Evolutionary conservation across 1,140 invertebrate species (phyloP), one percentile per base, ranked within the genome.

Genomic region (Scylla paramamosain): DNA sequence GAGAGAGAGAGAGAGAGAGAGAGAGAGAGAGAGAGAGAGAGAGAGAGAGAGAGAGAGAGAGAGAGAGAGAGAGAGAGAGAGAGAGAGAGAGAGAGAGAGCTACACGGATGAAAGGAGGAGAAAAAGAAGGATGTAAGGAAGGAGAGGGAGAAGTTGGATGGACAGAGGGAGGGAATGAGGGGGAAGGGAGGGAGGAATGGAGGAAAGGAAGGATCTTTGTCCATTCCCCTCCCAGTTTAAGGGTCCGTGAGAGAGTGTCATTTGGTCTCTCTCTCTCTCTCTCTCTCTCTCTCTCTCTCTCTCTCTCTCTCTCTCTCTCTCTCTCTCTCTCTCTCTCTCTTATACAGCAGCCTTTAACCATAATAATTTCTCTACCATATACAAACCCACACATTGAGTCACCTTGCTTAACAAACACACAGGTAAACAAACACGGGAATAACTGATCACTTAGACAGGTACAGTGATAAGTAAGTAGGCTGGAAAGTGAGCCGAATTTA

Each of bases 211-310:
- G 25, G 67, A n/a, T 77, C 67, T 77, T 20, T n/a, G 20, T 77
- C n/a, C 67, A 77, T 77, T 77, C 25, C 20, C 1, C 67, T 52
- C 16, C 6, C 20, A n/a, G n/a, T 25, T 77, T 77, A 25, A 77
- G 67, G 8, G 67, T 77, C 67, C 67, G 67, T 77, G 67, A 20
- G 67, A 77, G 20, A n/a, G 67, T 77, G 20, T 77, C 67, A 77
- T 77, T 77, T 77, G 67, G 67, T 77, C 67, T 77, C 67, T n/a
- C 67, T 77, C 67, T 77, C 67, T 77, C 67, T 77, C 67, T 77
- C 67, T 77, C 67, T 77, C 67, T 77, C 67, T 77, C 67, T 77
- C 67, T 77, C 67, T 77, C 67, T 77, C 67, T 77, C 67, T 77
- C 67, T 77, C 67, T 77, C 67, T 77, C 67, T 77, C 67, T 77